A percentile compares a stretch with the other conserved stretches of the same genome.
Evolutionary conservation across 2,888 invertebrate species (phyloP).

Genomic region (Nemotelus pantherinus): DNA sequence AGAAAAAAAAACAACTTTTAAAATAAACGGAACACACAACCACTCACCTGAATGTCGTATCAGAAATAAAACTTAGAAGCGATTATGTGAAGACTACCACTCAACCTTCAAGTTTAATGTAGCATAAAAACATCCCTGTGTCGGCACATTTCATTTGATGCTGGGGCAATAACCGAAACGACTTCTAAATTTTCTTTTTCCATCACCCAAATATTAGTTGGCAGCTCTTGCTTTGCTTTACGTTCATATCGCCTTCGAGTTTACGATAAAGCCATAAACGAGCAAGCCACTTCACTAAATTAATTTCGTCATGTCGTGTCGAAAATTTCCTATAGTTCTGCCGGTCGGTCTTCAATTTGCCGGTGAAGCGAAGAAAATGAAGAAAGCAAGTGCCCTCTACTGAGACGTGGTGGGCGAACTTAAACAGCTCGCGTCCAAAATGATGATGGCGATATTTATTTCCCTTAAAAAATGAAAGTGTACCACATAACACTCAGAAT

Average conservation of each 20-base stretch:
- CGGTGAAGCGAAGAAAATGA: not conserved
- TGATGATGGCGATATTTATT: constrained; percentile 48
- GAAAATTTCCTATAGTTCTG: not conserved
- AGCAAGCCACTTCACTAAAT: constrained; percentile 19
- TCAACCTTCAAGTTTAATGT: too few species aligned
- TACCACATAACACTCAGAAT: constrained; percentile 16
- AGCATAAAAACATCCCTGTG: too few species aligned
- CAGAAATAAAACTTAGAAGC: not conserved
- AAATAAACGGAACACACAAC: not conserved
- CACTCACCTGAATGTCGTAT: not conserved
- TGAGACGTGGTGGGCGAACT: not conserved
- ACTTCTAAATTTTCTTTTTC: constrained; percentile 28
- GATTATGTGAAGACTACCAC: too few species aligned
- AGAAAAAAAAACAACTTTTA: too few species aligned
- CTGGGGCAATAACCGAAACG: constrained; percentile 26
- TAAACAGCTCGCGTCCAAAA: constrained; percentile 27
- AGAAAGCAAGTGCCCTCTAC: too few species aligned
- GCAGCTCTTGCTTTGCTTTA: too few species aligned
- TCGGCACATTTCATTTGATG: constrained; percentile 14
- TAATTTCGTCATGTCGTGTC: not conserved
- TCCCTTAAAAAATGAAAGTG: constrained; percentile 46
- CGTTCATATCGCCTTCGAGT: not conserved
- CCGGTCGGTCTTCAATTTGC: not conserved
- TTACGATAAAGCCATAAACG: constrained; percentile 30
- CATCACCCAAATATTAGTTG: constrained; percentile 28